phyloP scores from a whole-genome alignment of 2,888 invertebrate genomes.

The Harmothoe impar region DNA sequence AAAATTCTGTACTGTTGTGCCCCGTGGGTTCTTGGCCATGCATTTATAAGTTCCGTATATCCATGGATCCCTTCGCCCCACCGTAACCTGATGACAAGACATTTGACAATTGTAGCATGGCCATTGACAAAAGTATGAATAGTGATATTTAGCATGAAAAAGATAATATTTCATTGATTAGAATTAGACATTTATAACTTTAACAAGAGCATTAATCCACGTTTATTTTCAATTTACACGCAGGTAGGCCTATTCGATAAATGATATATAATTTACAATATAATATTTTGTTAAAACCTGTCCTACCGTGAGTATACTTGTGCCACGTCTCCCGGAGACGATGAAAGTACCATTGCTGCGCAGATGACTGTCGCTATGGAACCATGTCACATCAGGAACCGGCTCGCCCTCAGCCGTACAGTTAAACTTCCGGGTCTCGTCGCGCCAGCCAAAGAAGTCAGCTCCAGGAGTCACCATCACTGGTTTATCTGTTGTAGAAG shows the following conservation, averaged over 20 bases:
- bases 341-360: constrained; percentile 61
- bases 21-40: constrained; percentile 68
- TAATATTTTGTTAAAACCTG: too few relatives aligned
- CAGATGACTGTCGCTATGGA: constrained; percentile 63
- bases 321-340: constrained; percentile 52
- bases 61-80: constrained; percentile 61
- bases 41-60: constrained; percentile 67
- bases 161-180: not conserved
- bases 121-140: too few relatives aligned
- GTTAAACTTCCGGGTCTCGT: constrained; percentile 68
- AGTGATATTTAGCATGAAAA: too few relatives aligned
- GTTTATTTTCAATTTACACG: too few relatives aligned
- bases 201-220: too few relatives aligned
- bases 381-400: constrained; percentile 68
- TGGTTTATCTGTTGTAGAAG: constrained; percentile 57
- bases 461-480: constrained; percentile 36
- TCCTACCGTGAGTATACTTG: constrained; percentile 66
- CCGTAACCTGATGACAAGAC: constrained; percentile 65
- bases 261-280: too few relatives aligned
- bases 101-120: too few relatives aligned
- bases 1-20: constrained; percentile 60
- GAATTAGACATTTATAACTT: too few relatives aligned
- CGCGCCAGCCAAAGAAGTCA: constrained; percentile 66
- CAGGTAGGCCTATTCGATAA: too few relatives aligned
- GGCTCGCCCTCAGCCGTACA: constrained; percentile 67